A percentile compares a stretch with the other conserved stretches of the same genome.
Conservation (phyloP, 53 echinoderm and acorn worm genomes). For the Crossaster papposus region DNA sequence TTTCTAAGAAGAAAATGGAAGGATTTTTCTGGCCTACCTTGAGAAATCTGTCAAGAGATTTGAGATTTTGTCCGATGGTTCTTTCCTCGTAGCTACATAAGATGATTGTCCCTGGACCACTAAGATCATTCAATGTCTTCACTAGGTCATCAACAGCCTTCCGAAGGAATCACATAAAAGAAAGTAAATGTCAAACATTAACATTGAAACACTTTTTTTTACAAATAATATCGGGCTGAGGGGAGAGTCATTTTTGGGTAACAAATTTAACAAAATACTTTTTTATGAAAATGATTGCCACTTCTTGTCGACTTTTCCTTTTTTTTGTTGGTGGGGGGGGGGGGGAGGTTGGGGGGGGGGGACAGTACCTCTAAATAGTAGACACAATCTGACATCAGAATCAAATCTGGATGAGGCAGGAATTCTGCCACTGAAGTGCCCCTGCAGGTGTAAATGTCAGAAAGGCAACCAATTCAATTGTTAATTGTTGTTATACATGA, state of each 20-base stretch:
- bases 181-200: too few relatives aligned
- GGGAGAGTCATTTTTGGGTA: too few relatives aligned
- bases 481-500: too few relatives aligned
- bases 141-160: slow-evolving; percentile 79
- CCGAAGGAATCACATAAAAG: not conserved
- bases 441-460: slow-evolving; percentile 52
- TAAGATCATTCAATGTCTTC: slow-evolving; percentile 64
- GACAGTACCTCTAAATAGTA: slow-evolving; percentile 75
- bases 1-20: too few relatives aligned
- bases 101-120: slow-evolving; percentile 50
- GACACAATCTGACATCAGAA: slow-evolving; percentile 85
- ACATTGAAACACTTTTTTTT: too few relatives aligned
- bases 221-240: too few relatives aligned
- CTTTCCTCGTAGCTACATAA: slow-evolving; percentile 83
- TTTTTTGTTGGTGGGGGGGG: too few relatives aligned
- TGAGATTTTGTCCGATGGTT: slow-evolving; percentile 75
- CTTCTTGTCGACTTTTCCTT: too few relatives aligned
- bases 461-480: not conserved
- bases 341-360: too few relatives aligned
- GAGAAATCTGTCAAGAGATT: slow-evolving; percentile 62
- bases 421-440: slow-evolving; percentile 67
- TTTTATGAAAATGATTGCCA: too few relatives aligned
- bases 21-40: slow-evolving; percentile 40
- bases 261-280: too few relatives aligned
- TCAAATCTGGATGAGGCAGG: slow-evolving; percentile 69